Evolutionary conservation across 2,888 invertebrate species (phyloP), one percentile per base, ranked within the genome.

Genomic region (Arrhopalites spinosus): DNA sequence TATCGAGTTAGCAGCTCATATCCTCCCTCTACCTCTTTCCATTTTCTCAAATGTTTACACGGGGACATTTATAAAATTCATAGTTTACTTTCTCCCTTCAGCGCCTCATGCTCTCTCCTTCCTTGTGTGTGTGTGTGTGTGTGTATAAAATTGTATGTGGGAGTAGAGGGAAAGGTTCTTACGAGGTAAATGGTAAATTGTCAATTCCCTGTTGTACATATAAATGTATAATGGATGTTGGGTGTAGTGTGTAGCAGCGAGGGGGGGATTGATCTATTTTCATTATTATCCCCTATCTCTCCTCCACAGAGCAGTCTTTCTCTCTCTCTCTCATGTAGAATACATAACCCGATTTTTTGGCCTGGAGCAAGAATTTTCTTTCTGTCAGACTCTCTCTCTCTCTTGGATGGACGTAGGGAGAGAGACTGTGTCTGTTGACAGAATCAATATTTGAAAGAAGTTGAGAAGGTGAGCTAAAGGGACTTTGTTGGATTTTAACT

Each of bases 381-480:
- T 59, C 2, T 17, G 59, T 59, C 1, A 3, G 36, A 36, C 36
- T 36, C 36, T 36, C 36, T 36, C 36, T 36, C 36, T 36, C 36
- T 36, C 27, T 17, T 20, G 20, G 27, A 3, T 20, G 59, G 27
- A 23, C 23, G 53, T 23, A 53, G n/a, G 27, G 2, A 53, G 53
- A 20, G 20, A 20, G 59, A 2, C 20, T 23, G 59, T 25, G 59
- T 27, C 20, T 59, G 59, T 59, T 59, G 59, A 59, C 59, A 59
- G 59, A 59, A 59, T 59, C 59, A 59, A 59, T 59, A 59, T 59
- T 59, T 59, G 59, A 59, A 23, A 53, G 8, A 53, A 53, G 53
- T 17, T 20, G 53, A 53, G 53, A 53, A 23, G 23, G 53, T 20
- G 53, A 53, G 36, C 36, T 36, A 36, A 36, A 36, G 36, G 36